Evolutionary conservation across 2,113 vertebrate genomes (phyloP).

Genomic region (Tringa solitaria): DNA sequence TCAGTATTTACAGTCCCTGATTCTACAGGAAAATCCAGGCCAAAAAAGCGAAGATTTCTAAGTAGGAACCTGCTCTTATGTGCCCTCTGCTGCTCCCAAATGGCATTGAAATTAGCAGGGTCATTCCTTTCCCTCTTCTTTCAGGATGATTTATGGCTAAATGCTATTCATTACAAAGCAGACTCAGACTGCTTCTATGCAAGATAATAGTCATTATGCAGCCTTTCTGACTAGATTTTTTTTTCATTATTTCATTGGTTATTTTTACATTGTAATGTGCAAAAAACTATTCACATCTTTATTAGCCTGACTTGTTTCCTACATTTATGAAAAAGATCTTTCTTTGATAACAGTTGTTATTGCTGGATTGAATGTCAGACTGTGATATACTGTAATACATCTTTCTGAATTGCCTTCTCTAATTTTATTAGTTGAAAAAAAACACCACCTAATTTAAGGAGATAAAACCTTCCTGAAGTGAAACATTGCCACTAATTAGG

Average conservation of each 20-base stretch:
- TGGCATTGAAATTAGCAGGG: not conserved
- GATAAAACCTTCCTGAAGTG: conserved; percentile 9
- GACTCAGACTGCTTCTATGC: conserved; percentile 59
- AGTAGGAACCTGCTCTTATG: not conserved
- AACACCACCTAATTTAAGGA: not conserved
- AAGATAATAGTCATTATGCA: conserved; percentile 69
- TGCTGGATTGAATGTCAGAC: conserved; percentile 55
- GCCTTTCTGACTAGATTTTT: conserved; percentile 28
- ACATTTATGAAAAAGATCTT: conserved; percentile 31
- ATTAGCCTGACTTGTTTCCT: conserved; percentile 66
- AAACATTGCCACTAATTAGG: conserved; percentile 35
- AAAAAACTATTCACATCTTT: conserved; percentile 55
- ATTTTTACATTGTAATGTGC: conserved; percentile 57
- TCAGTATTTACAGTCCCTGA: not conserved
- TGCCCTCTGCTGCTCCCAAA: conserved; percentile 55
- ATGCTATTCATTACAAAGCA: conserved; percentile 62
- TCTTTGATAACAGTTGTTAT: conserved; percentile 66
- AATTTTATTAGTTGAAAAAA: conserved; percentile 46
- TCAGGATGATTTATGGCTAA: conserved; percentile 64
- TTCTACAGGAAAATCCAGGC: not conserved
- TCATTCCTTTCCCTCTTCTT: not conserved
- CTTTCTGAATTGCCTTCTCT: conserved; percentile 49
- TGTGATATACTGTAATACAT: conserved; percentile 24
- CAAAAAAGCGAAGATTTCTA: not conserved
- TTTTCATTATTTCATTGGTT: conserved; percentile 62